Base-by-base conservation (phyloP, 2,888 invertebrate species). In the Pomacea canaliculata region DNA sequence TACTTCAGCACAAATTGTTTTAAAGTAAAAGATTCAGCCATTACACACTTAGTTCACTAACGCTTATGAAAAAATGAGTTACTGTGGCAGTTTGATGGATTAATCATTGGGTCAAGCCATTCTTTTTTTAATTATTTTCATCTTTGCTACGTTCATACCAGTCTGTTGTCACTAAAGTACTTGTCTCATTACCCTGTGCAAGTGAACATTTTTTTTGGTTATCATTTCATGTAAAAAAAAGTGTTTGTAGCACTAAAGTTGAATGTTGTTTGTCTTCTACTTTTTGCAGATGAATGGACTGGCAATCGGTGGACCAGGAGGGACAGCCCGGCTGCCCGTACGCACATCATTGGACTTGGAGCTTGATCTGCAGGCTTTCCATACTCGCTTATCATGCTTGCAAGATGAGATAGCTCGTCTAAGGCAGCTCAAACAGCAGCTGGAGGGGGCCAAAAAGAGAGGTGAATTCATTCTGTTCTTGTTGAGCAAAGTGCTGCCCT, bases 281-380 rank as follows among this genome's bases (percentile, higher is more conserved):
- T 65, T 19, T 56, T 73, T 77, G 51, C 73, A 80, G 78, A 77
- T 78, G 70, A 78, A 81, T 63, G 81, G 79, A 16, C 71, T 78
- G 62, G 69, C 80, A 48, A 65, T 74, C 19, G 73, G 76, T 0
- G 74, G 79, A 46, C 69, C 80, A 19, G 48, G 78, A 56, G 12
- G 68, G 10, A 63, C 81, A 48, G 68, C 76, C 4, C 77, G 84
- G 76, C 79, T 85, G 23, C 85, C 85, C 37, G 81, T 85, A n/a
- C 79, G 87, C 16, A 98, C 98, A 1, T 97, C 97, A 1, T 93
- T 98, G 72, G 98, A 98, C 91, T 93, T 98, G 82, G 95, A 97
- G 89, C 92, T 98, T 80, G 98, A 98, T 91, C 93, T 97, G 83
- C 95, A 95, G 91, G 98, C 98, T 75, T 97, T 97, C 88, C 96